phyloP scores from a whole-genome alignment of 2,888 invertebrate genomes.

The Pomacea canaliculata region DNA sequence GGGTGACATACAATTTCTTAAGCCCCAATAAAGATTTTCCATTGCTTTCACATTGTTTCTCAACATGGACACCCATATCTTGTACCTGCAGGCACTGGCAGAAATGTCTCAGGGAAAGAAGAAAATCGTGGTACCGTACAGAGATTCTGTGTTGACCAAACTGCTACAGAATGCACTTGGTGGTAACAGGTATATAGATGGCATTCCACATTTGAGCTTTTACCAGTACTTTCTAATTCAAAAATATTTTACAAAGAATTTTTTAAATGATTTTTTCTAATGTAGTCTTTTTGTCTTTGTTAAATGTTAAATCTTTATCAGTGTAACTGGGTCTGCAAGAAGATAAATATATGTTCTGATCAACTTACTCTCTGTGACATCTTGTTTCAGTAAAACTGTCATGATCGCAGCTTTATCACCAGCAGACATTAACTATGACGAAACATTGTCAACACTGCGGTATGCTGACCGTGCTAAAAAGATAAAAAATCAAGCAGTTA shows the following conservation, averaged over 20 bases:
- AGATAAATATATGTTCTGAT: too few species aligned
- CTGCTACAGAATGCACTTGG: conserved; percentile 70
- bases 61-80: too few species aligned
- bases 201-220: neutral
- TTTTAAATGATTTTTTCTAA: too few species aligned
- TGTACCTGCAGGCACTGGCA: conserved; percentile 64
- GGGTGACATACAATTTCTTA: too few species aligned
- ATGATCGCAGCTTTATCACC: conserved; percentile 71
- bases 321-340: too few species aligned
- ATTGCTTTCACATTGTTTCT: too few species aligned
- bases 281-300: too few species aligned
- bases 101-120: conserved; percentile 69
- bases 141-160: conserved; percentile 70
- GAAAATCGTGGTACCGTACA: conserved; percentile 69
- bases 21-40: too few species aligned
- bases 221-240: too few species aligned
- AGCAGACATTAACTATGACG: conserved; percentile 70
- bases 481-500: conserved; percentile 70
- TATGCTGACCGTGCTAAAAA: conserved; percentile 70
- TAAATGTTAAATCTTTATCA: too few species aligned
- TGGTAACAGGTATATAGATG: conserved; percentile 67
- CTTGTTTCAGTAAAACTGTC: conserved; percentile 67
- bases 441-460: conserved; percentile 67
- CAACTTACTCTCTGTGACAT: too few species aligned
- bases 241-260: too few species aligned